Evolutionary conservation across 2,797 vertebrate species (phyloP), one percentile per base, ranked within the genome.

Genomic region (Cuculus canorus): DNA sequence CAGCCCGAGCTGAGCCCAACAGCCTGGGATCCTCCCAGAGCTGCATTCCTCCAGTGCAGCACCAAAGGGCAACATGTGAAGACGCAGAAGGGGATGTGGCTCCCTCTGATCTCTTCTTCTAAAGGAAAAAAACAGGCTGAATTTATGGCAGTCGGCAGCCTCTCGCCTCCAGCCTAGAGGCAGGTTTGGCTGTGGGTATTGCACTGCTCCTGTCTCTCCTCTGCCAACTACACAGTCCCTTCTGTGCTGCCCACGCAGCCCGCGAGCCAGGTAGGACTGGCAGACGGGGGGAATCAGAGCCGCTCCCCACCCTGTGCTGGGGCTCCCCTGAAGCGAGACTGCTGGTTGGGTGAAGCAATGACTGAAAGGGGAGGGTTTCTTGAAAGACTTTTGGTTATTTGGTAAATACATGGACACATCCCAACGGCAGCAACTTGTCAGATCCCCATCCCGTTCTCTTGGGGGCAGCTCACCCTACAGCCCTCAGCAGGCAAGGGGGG

Each of bases 351-450:
- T 47, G 35, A 87, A 88, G n/a, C 22, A 82, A 82, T 0, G 0
- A 94, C 21, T 10, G 24, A 69, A 77, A 81, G 33, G 64, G 82
- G 50, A 77, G 41, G 66, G 63, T 35, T 88, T 93, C 83, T 86
- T 30, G 18, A 85, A 85, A 92, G 77, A 90, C 39, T 76, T 94
- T 28, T 35, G 50, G 71, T 91, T 81, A 82, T 93, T 95, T 94
- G 92, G 95, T 96, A 95, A 78, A 90, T 81, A 88, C n/a, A 69
- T 7, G 60, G 71, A 71, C 54, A 90, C 22, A 86, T 41, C 87
- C 18, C 61, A 90, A 91, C 15, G 66, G 82, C 73, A 95, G 91
- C 70, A 91, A 88, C 76, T 76, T 86, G 68, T 73, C 88, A 37
- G 54, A 90, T 47, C 76, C 77, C 41, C 85, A 43, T 39, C 61